Conservation (phyloP, 1,140 invertebrate genomes). For the Thaumetopoea pityocampa region DNA sequence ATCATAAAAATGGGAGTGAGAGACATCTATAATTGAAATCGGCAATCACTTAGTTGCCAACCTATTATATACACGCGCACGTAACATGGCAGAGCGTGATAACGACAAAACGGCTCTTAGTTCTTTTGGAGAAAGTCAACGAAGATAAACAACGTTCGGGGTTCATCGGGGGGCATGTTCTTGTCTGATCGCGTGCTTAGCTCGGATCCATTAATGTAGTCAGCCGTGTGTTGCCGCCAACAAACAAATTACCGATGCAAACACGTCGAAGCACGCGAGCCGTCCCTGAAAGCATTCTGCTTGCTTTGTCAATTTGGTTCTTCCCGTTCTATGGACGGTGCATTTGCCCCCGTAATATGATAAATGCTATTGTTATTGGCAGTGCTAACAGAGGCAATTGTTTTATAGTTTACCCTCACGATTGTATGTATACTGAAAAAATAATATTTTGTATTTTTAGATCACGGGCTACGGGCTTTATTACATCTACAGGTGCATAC, state of each 20-base stretch:
- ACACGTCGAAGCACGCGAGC: constrained; percentile 65
- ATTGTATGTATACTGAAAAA: constrained; percentile 22
- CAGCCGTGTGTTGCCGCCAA: constrained; percentile 57
- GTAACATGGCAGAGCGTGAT: constrained; percentile 4
- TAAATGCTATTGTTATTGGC: constrained; percentile 67
- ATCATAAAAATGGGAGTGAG: too few species aligned
- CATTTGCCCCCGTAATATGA: constrained; percentile 56
- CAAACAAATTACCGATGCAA: constrained; percentile 74
- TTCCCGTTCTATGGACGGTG: constrained; percentile 33
- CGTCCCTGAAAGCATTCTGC: constrained; percentile 64
- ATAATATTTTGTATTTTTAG: too few species aligned
- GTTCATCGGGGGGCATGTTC: constrained; percentile 29
- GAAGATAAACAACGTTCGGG: constrained; percentile 13
- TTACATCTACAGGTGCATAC: too few species aligned
- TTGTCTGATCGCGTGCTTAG: constrained; percentile 46
- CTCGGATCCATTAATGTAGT: constrained; percentile 66
- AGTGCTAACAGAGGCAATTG: constrained; percentile 53
- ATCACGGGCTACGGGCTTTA: too few species aligned
- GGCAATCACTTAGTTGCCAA: too few species aligned
- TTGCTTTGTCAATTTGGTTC: constrained; percentile 67
- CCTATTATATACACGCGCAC: too few species aligned
- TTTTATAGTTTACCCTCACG: constrained; percentile 45
- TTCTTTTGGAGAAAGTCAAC: constrained; percentile 11
- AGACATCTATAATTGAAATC: too few species aligned
- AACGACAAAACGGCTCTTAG: constrained; percentile 14